A percentile compares a stretch with the other conserved stretches of the same genome.
phyloP scores from a whole-genome alignment of 2,113 vertebrate species.

The Gymnocephalus cernua region DNA sequence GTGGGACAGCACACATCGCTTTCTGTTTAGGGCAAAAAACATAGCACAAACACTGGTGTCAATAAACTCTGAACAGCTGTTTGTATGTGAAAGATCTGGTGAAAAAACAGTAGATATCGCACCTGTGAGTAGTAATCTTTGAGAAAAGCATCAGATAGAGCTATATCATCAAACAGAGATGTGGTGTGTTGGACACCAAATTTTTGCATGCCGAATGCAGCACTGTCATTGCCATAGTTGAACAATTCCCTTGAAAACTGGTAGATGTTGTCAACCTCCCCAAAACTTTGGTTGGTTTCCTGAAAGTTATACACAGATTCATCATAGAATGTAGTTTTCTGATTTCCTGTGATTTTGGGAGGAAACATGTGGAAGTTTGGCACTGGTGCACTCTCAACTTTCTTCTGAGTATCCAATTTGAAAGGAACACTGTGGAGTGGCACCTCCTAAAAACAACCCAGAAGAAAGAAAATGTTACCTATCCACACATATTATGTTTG shows the following conservation, averaged over 20 bases:
- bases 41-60: conserved; percentile 1
- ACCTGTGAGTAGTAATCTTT: conserved; percentile 81
- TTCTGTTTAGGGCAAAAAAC: conserved; percentile 84
- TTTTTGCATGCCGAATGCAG: conserved; percentile 8
- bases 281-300: conserved; percentile 7
- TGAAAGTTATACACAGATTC: conserved; percentile 9
- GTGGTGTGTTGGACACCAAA: not conserved
- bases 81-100: not conserved
- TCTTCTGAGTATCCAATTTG: conserved; percentile 8
- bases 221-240: not conserved
- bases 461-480: not conserved
- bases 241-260: conserved; percentile 11
- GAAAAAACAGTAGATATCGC: not conserved
- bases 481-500: not conserved
- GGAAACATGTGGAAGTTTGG: not conserved
- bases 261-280: conserved; percentile 42
- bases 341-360: conserved; percentile 7
- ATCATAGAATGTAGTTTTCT: not conserved
- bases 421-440: conserved; percentile 60
- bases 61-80: not conserved
- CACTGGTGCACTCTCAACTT: not conserved
- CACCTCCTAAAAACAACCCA: conserved; percentile 64
- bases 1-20: conserved; percentile 79
- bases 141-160: conserved; percentile 72
- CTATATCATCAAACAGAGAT: conserved; percentile 65